A percentile compares a stretch with the other conserved stretches of the same genome.
phyloP scores from a whole-genome alignment of 2,888 invertebrate species.

The Tridacna gigas region DNA sequence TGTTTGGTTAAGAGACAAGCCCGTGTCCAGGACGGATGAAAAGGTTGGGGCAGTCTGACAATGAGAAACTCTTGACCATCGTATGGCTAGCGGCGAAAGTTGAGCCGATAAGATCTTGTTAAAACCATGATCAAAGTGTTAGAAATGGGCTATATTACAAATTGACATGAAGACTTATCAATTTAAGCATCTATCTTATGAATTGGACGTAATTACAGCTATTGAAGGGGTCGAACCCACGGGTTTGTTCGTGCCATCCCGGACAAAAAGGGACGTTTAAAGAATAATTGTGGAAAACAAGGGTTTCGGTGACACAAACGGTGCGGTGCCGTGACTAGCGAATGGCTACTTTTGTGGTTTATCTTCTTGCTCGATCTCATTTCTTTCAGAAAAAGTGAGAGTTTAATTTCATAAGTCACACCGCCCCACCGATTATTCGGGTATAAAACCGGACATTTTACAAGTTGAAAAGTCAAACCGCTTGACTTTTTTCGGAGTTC shows the following conservation, averaged over 20 bases:
- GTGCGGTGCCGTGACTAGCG: slow-evolving; percentile 53
- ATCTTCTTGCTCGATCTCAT: slow-evolving; percentile 7
- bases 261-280: slow-evolving; percentile 62
- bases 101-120: slow-evolving; percentile 18
- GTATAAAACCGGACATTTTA: slow-evolving; percentile 54
- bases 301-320: slow-evolving; percentile 62
- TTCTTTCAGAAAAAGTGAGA: slow-evolving; percentile 53
- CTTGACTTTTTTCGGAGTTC: slow-evolving; percentile 30
- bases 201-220: slow-evolving; percentile 63
- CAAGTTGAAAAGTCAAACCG: slow-evolving; percentile 56
- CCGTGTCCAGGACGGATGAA: background rate
- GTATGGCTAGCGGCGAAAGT: slow-evolving; percentile 26
- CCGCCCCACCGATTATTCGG: slow-evolving; percentile 46
- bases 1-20: too few relatives aligned
- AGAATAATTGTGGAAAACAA: slow-evolving; percentile 58
- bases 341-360: slow-evolving; percentile 18
- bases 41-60: slow-evolving; percentile 30
- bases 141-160: slow-evolving; percentile 64
- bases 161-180: slow-evolving; percentile 66
- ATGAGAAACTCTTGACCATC: slow-evolving; percentile 21
- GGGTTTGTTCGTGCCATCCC: slow-evolving; percentile 62
- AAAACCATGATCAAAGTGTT: slow-evolving; percentile 62
- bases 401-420: slow-evolving; percentile 71
- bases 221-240: slow-evolving; percentile 55
- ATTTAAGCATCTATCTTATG: slow-evolving; percentile 58